Base-by-base conservation (phyloP, 2,888 invertebrate species). In the Gordius sp. region DNA sequence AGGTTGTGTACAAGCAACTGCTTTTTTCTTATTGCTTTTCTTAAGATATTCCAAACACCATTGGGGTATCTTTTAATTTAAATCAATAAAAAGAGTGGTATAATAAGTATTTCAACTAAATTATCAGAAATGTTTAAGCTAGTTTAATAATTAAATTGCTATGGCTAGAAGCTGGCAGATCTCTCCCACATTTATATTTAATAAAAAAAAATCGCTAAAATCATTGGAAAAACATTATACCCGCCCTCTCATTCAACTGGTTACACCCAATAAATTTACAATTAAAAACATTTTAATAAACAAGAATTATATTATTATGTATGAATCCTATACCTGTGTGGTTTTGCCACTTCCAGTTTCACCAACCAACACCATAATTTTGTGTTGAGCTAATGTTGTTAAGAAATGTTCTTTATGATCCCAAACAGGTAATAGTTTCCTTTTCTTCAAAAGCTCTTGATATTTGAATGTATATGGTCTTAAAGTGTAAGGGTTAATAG, bases 321-420 rank as follows among this genome's bases (percentile, higher is more conserved):
- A 55, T 28, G 1, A 41, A 41, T 39, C 13, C 8, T 55, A 54
- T 62, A 69, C 69, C 66, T 91, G 97, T 13, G 97, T 97, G 0
- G 97, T 97, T 73, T 99, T 99, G 0, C 97, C 97, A 1, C 89
- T 91, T n/a, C 97, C 97, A 0, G 91, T 97, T 68, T 99, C 97
- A 63, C 97, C 97, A 2, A 99, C 97, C 0, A 97, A 73, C 24
- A 93, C 89, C 26, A 91, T 82, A 61, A 82, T 82, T 66, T 93
- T 93, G 69, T 91, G 81, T 58, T 82, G 80, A 61, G 79, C 79
- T n/a, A 99, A 73, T 41, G 86, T 74, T 63, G 87, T 78, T 80
- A 87, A 82, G 69, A 99, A 99, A 70, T 91, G 87, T 1, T 80
- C 78, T 65, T 83, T 79, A 71, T 99, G 93, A 67, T 99, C 93